phyloP scores from a whole-genome alignment of 2,113 vertebrate species.

The Cyrtonyx montezumae region DNA sequence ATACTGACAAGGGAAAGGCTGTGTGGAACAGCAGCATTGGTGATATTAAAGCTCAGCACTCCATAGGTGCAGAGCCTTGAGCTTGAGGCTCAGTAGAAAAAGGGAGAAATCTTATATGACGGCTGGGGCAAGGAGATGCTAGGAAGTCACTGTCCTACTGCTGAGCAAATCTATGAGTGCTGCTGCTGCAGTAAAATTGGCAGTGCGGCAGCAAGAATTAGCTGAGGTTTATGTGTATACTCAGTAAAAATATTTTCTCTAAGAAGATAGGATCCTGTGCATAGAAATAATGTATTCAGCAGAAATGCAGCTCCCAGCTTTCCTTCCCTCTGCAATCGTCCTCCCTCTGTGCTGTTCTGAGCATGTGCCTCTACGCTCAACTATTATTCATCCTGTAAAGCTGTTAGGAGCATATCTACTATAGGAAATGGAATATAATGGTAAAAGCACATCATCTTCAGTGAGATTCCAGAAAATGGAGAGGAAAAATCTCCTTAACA shows the following conservation, averaged over 20 bases:
- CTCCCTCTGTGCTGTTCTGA: neutral
- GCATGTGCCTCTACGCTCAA: accelerated
- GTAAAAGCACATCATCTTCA: neutral
- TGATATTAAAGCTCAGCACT: neutral
- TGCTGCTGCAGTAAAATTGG: neutral
- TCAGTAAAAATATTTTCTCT: neutral
- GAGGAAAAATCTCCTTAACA: neutral
- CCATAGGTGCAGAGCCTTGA: neutral
- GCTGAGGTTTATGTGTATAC: neutral
- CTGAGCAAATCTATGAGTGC: slow-evolving; percentile 10
- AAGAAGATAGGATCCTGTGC: neutral
- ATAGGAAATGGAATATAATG: neutral
- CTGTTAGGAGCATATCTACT: neutral
- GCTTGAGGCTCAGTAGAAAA: neutral
- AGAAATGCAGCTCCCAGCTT: slow-evolving; percentile 25
- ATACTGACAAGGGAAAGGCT: accelerated
- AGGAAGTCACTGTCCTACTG: neutral
- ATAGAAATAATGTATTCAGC: neutral
- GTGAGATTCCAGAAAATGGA: neutral
- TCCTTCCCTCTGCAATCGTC: neutral
- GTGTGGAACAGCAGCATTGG: neutral
- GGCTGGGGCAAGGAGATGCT: neutral
- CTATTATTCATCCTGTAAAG: neutral
- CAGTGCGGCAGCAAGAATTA: neutral
- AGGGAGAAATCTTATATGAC: neutral